Percentiles rank a stretch among this genome's conserved stretches.
phyloP scores from a whole-genome alignment of 2,888 invertebrate species.

The Thymelicus lineola region DNA sequence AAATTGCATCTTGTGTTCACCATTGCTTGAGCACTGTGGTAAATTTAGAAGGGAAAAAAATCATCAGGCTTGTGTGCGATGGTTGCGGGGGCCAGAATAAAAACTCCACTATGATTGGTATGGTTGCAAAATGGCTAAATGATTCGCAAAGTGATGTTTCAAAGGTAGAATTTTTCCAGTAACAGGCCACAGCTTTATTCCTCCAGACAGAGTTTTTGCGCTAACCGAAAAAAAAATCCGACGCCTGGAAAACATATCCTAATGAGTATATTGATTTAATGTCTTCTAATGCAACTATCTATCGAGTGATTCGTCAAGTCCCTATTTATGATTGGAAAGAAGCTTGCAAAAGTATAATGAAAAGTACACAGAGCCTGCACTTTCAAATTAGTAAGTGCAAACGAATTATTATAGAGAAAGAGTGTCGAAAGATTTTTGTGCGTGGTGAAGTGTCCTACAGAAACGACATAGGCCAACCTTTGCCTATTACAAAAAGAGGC shows the following conservation, averaged over 20 bases:
- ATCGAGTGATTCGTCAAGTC: background rate
- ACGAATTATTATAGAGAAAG: slow-evolving; percentile 20
- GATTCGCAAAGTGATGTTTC: too few relatives aligned
- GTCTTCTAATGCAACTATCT: background rate
- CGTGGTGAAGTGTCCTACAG: slow-evolving; percentile 27
- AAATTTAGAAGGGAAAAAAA: too few relatives aligned
- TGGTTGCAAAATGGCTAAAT: too few relatives aligned
- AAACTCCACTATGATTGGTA: too few relatives aligned
- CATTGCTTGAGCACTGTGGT: too few relatives aligned
- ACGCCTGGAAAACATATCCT: too few relatives aligned
- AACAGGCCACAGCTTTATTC: slow-evolving; percentile 46
- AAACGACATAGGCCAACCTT: slow-evolving; percentile 22
- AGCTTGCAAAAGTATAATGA: slow-evolving; percentile 3
- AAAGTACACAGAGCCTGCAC: slow-evolving; percentile 18
- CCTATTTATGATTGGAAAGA: slow-evolving; percentile 22
- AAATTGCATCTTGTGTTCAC: slow-evolving; percentile 21
- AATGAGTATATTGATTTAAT: too few relatives aligned
- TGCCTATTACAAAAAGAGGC: slow-evolving; percentile 30
- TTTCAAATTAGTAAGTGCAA: slow-evolving; percentile 35
- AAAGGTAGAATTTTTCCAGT: slow-evolving; percentile 44
- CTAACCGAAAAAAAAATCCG: too few relatives aligned
- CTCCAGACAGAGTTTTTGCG: slow-evolving; percentile 35
- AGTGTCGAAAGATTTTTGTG: slow-evolving; percentile 16
- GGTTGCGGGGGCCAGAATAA: too few relatives aligned
- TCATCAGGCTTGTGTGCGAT: too few relatives aligned